A percentile compares a stretch with the other conserved stretches of the same genome.
Conservation (phyloP, 2,888 invertebrate genomes). For the Himalopsyche tibetana region DNA sequence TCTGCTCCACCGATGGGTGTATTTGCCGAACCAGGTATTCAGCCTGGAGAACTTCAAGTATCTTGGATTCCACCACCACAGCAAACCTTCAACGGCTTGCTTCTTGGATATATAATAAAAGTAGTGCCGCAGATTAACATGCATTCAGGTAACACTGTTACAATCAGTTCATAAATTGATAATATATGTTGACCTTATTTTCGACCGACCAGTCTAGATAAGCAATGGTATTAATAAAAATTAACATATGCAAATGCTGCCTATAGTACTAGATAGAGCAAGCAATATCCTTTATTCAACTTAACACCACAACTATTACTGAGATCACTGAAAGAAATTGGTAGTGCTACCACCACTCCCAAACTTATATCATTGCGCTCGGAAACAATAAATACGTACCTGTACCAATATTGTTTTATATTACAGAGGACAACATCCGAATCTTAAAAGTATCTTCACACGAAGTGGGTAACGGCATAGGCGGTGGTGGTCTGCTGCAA, state of each 20-base stretch:
- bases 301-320: too few species aligned
- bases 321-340: too few species aligned
- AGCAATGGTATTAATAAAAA: too few species aligned
- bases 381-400: too few species aligned
- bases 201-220: too few species aligned
- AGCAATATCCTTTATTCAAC: too few species aligned
- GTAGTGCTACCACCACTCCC: too few species aligned
- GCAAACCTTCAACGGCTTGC: slow-evolving; percentile 72
- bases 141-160: slow-evolving; percentile 68
- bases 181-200: neutral
- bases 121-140: slow-evolving; percentile 72
- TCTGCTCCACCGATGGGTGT: slow-evolving; percentile 73
- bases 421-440: slow-evolving; percentile 70
- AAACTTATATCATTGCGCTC: too few species aligned
- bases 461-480: slow-evolving; percentile 59
- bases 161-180: neutral
- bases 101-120: slow-evolving; percentile 73
- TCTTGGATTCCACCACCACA: slow-evolving; percentile 73
- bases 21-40: slow-evolving; percentile 72
- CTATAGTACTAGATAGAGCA: too few species aligned
- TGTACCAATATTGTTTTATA: neutral
- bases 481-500: slow-evolving; percentile 71
- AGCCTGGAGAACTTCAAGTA: slow-evolving; percentile 73
- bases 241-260: too few species aligned
- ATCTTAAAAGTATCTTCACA: slow-evolving; percentile 72